Evolutionary conservation across 2,888 invertebrate species (phyloP), one percentile per base, ranked within the genome.

Genomic region (Anorthoa munda): DNA sequence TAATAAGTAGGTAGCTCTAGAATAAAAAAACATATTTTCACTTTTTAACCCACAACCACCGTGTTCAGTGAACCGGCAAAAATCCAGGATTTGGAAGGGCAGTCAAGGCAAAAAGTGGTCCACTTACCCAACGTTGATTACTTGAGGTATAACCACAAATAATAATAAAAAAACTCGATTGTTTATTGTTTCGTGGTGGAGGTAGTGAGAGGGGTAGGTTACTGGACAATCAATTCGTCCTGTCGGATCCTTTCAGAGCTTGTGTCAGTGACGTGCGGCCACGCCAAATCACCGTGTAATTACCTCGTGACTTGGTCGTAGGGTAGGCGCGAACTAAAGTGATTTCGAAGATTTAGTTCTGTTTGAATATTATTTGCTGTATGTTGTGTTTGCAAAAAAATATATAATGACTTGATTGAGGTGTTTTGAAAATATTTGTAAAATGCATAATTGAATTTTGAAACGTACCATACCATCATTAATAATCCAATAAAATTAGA

Each of bases 281-380:
- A 85, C 83, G 89, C 90, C 87, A 90, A 91, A 91, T 89, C 82
- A 84, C 91, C 91, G 89, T 93, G 90, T 91, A 92, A 93, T 93
- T 90, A 86, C 81, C 79, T 85, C 86, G 83, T 82, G 85, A 79
- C 86, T 86, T 58, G 84, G 80, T 82, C 76, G 56, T 26, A 48
- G 88, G 87, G 89, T 88, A 80, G 64, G 75, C 72, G 77, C 12
- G 66, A 1, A 75, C 75, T 84, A 66, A 90, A 91, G 81, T 84
- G 75, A 1, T 61, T 76, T 50, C 2, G 48, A 15, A 0, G 13
- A 23, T 26, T 21, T 39, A 39, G 39, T 39, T 39, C 39, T 39
- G 39, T 39, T 39, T 9, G 39, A 39, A 39, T 39, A 39, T n/a
- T 23, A 7, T 17, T 68, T 23, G 15, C 23, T 31, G 31, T 31